Evolutionary conservation across 2,797 vertebrate genomes (phyloP), one percentile per base, ranked within the genome.

Genomic region (Lacerta viridis): DNA sequence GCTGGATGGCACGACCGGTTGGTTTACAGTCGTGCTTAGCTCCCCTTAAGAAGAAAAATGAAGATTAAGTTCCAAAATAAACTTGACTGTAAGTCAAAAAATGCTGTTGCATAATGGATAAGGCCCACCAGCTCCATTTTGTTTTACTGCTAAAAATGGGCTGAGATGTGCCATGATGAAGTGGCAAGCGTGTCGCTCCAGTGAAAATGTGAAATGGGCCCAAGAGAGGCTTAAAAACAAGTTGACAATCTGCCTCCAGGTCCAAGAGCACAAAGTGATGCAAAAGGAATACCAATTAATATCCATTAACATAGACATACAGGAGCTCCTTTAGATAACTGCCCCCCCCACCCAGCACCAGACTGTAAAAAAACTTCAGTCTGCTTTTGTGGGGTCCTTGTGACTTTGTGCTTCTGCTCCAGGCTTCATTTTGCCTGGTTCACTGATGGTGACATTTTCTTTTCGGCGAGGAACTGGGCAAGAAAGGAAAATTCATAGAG

Each of bases 31-130:
- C 83, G 92, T 85, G 86, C 86, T 93, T 86, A 50, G 89, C 87
- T 93, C 86, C 50, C 50, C 91, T 94, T 93, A 92, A 85, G 86
- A 90, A 93, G 50, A 55, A 86, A 93, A 69, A 93, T 82, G 91
- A 92, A 94, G 93, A 88, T 92, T 91, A 95, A 85, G 89, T 94
- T 93, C 90, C 91, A 95, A 91, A 84, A 93, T 89, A 76, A 88
- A 90, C 75, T 84, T 1, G 55, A 92, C 88, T 90, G 89, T 46
- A 89, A 94, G 80, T 71, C 76, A 89, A 88, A 85, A 89, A 43
- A 84, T 87, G 86, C 78, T 68, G n/a, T 78, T 55, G 50, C 13
- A 61, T 1, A 93, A 83, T 66, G 41, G 27, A 33, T 25, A 83
- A 77, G 43, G 39, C 41, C 33, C 33, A 69, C 17, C 5, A 83